Percentiles rank a stretch among this genome's conserved stretches.
phyloP scores from a whole-genome alignment of 2,797 vertebrate genomes.

The Crocidura indochinensis region DNA sequence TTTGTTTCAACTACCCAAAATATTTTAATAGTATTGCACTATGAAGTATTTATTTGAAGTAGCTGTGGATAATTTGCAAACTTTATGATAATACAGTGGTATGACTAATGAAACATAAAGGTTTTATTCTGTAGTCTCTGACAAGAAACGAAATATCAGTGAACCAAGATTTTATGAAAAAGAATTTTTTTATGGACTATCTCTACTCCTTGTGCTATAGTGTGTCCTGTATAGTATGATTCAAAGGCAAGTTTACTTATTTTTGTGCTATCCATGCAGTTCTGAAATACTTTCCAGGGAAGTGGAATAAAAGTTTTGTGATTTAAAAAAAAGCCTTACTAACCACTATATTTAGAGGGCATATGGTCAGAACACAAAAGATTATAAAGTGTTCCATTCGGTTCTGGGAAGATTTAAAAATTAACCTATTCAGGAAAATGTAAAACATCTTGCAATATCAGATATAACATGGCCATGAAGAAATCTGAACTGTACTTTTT shows the following conservation, averaged over 20 bases:
- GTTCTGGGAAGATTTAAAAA: conserved; percentile 53
- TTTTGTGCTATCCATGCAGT: conserved; percentile 75
- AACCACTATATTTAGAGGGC: conserved; percentile 57
- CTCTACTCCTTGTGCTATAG: conserved; percentile 72
- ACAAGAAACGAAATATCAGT: conserved; percentile 84
- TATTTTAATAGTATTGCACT: conserved; percentile 80
- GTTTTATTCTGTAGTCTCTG: conserved; percentile 79
- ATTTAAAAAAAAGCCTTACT: conserved; percentile 69
- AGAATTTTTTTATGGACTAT: conserved; percentile 81
- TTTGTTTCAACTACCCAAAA: conserved; percentile 82
- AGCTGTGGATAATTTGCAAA: conserved; percentile 83
- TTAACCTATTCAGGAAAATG: conserved; percentile 39
- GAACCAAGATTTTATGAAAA: conserved; percentile 80
- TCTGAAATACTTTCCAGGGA: conserved; percentile 50
- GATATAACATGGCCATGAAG: background rate
- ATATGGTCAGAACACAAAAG: conserved; percentile 41
- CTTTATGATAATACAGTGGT: conserved; percentile 69
- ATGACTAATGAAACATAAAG: conserved; percentile 85
- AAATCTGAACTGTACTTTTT: background rate
- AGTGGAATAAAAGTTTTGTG: conserved; percentile 9
- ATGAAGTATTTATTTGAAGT: conserved; percentile 86
- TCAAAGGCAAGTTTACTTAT: conserved; percentile 80
- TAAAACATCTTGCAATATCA: conserved; percentile 9
- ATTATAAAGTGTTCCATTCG: conserved; percentile 10
- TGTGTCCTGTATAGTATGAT: conserved; percentile 71